Base-by-base conservation (phyloP, 2,888 invertebrate species). In the Parasteatoda lunata region DNA sequence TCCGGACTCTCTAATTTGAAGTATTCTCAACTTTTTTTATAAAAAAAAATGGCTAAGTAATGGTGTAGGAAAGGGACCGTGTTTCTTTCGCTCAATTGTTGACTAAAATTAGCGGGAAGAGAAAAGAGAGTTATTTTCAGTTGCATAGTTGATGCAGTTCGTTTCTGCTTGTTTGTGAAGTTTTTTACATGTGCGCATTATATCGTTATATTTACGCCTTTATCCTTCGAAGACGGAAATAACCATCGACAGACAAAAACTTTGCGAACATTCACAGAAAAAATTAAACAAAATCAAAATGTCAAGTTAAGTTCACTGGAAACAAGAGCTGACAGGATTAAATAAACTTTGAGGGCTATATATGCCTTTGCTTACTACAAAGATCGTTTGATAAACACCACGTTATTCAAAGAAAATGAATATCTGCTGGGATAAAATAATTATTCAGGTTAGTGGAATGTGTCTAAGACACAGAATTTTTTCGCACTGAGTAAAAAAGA, bases 111-210 rank as follows among this genome's bases (percentile, higher is more conserved):
- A 84, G 69, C 78, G 54, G 77, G 54, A 77, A 30, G 71, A 48
- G 59, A 79, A 66, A 84, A 79, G 75, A 70, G 79, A 79, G 69
- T 65, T 84, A 84, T 84, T 79, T 79, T 84, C 73, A 79, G 84
- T 11, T 78, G 54, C 77, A 78, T 78, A 77, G 76, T 84, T 84
- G 72, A 77, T 83, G 83, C 65, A 77, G 70, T 66, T 83, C 52
- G 49, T 73, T 49, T 52, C 49, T 51, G 48, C 70, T 72, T 69
- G 84, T 84, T 64, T 75, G 68, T 84, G 78, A 69, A 69, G 49
- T 78, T 75, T 52, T 78, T 84, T 48, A 66, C 30, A 70, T 75
- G 72, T 49, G 30, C 69, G 48, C 59, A 70, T 45, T 75, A 75
- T 76, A 47, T 49, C 64, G 64, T 79, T 73, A 77, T 52, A 66